A percentile compares a stretch with the other conserved stretches of the same genome.
phyloP scores from a whole-genome alignment of 2,113 vertebrate species.

The Aramus guarauna region DNA sequence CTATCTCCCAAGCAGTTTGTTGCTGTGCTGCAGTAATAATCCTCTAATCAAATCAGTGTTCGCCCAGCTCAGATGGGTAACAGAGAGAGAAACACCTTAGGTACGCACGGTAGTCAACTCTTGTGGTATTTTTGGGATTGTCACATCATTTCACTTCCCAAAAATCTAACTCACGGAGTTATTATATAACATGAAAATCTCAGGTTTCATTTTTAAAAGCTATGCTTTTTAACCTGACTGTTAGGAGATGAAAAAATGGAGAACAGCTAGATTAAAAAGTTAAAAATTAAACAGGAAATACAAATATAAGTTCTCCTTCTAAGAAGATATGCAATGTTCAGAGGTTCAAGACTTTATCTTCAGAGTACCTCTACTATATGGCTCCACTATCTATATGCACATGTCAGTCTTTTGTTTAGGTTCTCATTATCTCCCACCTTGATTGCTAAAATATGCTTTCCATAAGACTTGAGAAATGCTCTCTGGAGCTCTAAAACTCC shows the following conservation, averaged over 20 bases:
- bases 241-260: background rate
- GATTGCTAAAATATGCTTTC: background rate
- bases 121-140: background rate
- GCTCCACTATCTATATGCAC: background rate
- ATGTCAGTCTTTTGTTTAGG: background rate
- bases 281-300: background rate
- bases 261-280: background rate
- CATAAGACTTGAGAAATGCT: background rate
- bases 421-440: background rate
- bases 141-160: background rate
- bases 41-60: background rate
- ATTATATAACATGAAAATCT: background rate
- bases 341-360: background rate
- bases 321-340: fast-evolving
- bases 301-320: background rate
- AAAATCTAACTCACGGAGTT: background rate
- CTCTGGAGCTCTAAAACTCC: background rate
- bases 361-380: background rate
- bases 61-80: background rate
- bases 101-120: background rate
- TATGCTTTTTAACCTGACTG: background rate
- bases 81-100: background rate
- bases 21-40: background rate
- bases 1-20: background rate
- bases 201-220: background rate